Evolutionary conservation across 1,140 invertebrate genomes (phyloP).

Genomic region (Bicyclus anynana): DNA sequence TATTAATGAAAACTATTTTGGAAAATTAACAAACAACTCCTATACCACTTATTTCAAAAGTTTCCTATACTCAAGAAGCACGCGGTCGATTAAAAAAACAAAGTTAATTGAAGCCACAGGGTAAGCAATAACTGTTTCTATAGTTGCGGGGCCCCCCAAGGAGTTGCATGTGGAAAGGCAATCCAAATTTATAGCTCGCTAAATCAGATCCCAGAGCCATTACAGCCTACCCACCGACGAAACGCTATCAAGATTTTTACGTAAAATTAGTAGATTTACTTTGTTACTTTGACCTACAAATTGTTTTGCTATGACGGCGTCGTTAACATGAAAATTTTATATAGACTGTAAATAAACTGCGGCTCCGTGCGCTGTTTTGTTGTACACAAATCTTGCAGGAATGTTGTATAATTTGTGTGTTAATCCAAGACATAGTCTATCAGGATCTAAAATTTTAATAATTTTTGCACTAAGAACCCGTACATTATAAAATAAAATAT

Average conservation of each 20-base stretch:
- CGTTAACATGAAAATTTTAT: not conserved
- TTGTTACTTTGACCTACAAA: not conserved
- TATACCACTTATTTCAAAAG: too few relatives aligned
- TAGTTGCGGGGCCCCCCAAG: constrained; percentile 11
- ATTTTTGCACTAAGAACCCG: too few relatives aligned
- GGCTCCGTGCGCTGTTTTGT: too few relatives aligned
- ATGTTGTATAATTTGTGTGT: too few relatives aligned
- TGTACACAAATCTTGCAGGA: too few relatives aligned
- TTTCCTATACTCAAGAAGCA: too few relatives aligned
- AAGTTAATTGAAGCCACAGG: constrained; percentile 4
- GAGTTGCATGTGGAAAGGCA: constrained; percentile 15
- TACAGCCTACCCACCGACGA: constrained; percentile 3
- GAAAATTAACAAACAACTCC: too few relatives aligned
- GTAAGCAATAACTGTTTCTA: constrained; percentile 14
- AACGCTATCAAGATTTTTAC: constrained; percentile 9
- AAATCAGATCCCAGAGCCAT: constrained; percentile 11
- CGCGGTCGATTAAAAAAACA: not conserved
- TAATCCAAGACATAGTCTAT: too few relatives aligned
- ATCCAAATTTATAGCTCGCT: constrained; percentile 19
- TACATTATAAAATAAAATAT: too few relatives aligned
- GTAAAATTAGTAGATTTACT: not conserved
- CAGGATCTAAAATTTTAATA: too few relatives aligned
- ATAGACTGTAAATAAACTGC: too few relatives aligned
- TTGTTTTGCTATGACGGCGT: not conserved
- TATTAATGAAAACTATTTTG: too few relatives aligned